phyloP scores from a whole-genome alignment of 2,797 vertebrate species.

The Ceryle rudis region DNA sequence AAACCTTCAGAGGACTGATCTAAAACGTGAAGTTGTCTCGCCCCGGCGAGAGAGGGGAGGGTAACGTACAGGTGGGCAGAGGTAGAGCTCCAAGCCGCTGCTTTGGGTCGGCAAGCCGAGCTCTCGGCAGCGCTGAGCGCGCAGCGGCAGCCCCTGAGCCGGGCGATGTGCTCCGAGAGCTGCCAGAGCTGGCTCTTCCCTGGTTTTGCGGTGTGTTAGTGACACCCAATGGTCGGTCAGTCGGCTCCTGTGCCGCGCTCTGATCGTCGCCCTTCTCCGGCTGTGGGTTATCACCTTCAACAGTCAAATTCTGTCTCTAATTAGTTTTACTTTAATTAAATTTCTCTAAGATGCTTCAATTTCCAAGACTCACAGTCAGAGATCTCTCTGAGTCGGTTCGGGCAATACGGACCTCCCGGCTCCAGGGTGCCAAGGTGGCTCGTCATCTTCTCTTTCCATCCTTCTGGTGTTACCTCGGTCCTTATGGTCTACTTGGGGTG shows the following conservation, averaged over 20 bases:
- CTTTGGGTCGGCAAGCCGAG: rapidly evolving
- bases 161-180: not conserved
- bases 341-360: rapidly evolving
- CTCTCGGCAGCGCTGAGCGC: not conserved
- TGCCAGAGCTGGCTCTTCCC: not conserved
- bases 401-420: not conserved
- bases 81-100: rapidly evolving
- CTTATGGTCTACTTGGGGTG: rapidly evolving
- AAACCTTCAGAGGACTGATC: rapidly evolving
- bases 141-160: not conserved
- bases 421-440: rapidly evolving
- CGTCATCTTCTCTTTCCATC: not conserved
- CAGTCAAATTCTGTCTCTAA: rapidly evolving
- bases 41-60: rapidly evolving
- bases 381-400: too few species aligned
- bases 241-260: rapidly evolving
- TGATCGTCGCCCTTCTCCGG: rapidly evolving
- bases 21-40: rapidly evolving
- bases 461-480: not conserved
- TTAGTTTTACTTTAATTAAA: not conserved
- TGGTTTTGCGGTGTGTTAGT: not conserved
- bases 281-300: rapidly evolving
- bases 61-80: rapidly evolving
- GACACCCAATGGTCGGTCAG: constrained; percentile 12
- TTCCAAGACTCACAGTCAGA: rapidly evolving